Conservation (phyloP, 2,113 vertebrate species). For the Rattus norvegicus region GRCr8 NC_086026.1:56721501-56722000, state of each 20-base stretch:
- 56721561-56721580: background rate
- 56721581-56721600: background rate
- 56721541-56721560: background rate
- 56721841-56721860: background rate
- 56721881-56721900: slow-evolving; percentile 50
- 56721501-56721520: background rate
- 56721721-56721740: background rate
- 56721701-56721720: background rate
- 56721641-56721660: background rate
- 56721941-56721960: slow-evolving; percentile 81
- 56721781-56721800: background rate
- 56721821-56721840: background rate
- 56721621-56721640: background rate
- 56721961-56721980: slow-evolving; percentile 76
- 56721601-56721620: background rate
- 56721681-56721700: background rate
- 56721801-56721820: background rate
- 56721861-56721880: slow-evolving; percentile 14
- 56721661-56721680: background rate
- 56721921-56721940: slow-evolving; percentile 62
- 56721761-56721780: background rate
- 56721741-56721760: background rate
- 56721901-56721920: slow-evolving; percentile 64
- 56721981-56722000: slow-evolving; percentile 72
- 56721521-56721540: background rate